Base-by-base conservation (phyloP, 2,113 vertebrate species). In the Heterotilapia buettikoferi region DNA sequence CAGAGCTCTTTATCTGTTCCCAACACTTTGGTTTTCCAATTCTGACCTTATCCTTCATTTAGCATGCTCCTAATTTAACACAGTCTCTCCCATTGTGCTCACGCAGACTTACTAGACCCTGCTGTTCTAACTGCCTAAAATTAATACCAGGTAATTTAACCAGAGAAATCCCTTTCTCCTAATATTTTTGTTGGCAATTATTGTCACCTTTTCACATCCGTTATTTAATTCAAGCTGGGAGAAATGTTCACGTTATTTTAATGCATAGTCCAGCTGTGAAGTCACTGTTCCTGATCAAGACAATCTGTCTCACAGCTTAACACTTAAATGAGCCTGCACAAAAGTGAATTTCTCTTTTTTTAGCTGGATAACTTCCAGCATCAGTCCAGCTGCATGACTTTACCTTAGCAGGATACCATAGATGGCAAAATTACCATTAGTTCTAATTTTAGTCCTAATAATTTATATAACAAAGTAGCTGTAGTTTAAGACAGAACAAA, bases 101-200 rank as follows among this genome's bases (percentile, higher is more conserved):
- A 54, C 53, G 33, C 86, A 88, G 47, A 92, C 91, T 86, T 88
- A 88, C 66, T 14, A 86, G 83, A 88, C 53, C 84, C 90, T 52
- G 76, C 88, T 89, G 92, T 53, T 92, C 81, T 73, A 84, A 91
- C 82, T 85, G 84, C 82, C 52, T 57, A 14, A 85, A 93, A 95
- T 92, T 87, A 92, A 94, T 94, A 83, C 81, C 84, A 79, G 90
- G 85, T 90, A 88, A 94, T 94, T 95, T 89, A 92, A 93, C 86
- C 59, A 73, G 73, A 90, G 86, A 90, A 92, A 86, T 82, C 56
- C 31, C 53, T 89, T 57, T 33, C 38, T 57, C 24, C 29, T 24
- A 83, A 83, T 86, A 87, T 89, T 88, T 92, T 88, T 88, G 54
- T 84, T 29, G 16, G 78, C 53, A 88, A 88, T 87, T 88, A 89